Evolutionary conservation across 2,797 vertebrate genomes (phyloP).

Genomic region (Alcedo quadribrachys): DNA sequence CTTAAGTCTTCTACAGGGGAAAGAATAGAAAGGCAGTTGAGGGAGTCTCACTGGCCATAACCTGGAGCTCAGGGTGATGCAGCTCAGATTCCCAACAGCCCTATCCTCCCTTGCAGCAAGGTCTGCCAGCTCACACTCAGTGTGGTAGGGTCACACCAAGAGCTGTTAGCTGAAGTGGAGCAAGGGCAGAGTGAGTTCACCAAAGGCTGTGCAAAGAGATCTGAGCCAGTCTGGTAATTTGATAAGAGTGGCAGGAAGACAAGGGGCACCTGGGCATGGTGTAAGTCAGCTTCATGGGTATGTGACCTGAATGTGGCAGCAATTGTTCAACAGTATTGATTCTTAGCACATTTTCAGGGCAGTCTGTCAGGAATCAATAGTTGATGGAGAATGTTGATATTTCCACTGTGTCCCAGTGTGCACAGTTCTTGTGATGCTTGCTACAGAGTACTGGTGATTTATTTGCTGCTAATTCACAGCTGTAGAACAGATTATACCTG

Average conservation of each 20-base stretch:
- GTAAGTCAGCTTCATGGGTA: background rate
- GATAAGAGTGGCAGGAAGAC: background rate
- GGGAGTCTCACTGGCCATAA: background rate
- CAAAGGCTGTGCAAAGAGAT: background rate
- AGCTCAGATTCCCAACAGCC: background rate
- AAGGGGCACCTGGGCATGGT: fast-evolving
- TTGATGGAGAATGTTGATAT: background rate
- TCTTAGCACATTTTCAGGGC: background rate
- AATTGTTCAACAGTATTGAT: background rate
- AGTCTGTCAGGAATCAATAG: background rate
- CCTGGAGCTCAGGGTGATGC: background rate
- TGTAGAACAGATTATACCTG: background rate
- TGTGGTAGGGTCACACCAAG: fast-evolving
- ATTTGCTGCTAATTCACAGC: background rate
- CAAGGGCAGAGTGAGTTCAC: background rate
- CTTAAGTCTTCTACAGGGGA: background rate
- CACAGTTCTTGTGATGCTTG: background rate
- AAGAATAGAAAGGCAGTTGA: background rate
- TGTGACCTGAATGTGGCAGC: background rate
- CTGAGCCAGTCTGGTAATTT: background rate
- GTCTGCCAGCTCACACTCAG: background rate
- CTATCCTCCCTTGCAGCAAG: background rate
- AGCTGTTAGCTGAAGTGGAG: background rate
- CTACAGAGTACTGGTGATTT: background rate
- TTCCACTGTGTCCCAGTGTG: background rate